These are phyloP conservation scores for Porites divaricata DNA, from an alignment of 92 coral and sea anemone genomes.

Conservation along the genomic window DNA sequence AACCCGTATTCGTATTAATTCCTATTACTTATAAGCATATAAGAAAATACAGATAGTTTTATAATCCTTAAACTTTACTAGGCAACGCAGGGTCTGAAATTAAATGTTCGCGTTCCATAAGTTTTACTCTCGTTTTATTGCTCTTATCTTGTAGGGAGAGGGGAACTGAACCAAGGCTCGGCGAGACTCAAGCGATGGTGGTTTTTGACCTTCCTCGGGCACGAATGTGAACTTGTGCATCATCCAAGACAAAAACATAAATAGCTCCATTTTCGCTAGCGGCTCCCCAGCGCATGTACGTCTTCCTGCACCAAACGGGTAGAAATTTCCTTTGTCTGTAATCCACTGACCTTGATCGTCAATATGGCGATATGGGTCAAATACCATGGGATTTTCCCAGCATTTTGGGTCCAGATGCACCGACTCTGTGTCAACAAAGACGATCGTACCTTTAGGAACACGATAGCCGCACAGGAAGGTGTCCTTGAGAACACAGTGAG, in stretches of 20 bases:
- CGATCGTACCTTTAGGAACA: slow-evolving; percentile 25
- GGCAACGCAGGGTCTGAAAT: too few species aligned
- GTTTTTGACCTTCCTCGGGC: slow-evolving; percentile 55
- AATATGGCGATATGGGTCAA: slow-evolving; percentile 57
- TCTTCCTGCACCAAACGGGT: slow-evolving; percentile 75
- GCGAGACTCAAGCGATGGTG: slow-evolving; percentile 31
- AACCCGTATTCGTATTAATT: too few species aligned
- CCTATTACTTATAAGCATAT: too few species aligned
- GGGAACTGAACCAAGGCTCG: slow-evolving; percentile 55
- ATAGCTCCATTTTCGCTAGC: slow-evolving; percentile 62
- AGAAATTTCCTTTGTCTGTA: slow-evolving; percentile 46
- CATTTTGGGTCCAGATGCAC: slow-evolving; percentile 29
- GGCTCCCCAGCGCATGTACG: slow-evolving; percentile 68
- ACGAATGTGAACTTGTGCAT: slow-evolving; percentile 62
- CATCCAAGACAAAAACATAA: slow-evolving; percentile 57
- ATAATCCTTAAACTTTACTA: too few species aligned
- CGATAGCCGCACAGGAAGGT: slow-evolving; percentile 33
- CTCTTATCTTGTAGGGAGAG: slow-evolving; percentile 51
- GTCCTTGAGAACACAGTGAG: slow-evolving; percentile 35
- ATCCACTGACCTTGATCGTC: slow-evolving; percentile 46
- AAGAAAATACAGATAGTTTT: too few species aligned
- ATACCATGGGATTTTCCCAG: slow-evolving; percentile 21
- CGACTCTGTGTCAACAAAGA: slow-evolving; percentile 2
- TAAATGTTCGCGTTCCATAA: too few species aligned
- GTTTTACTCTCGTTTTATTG: slow-evolving; percentile 14